Base-by-base conservation (phyloP, 2,888 invertebrate genomes). In the Dinocampus coccinellae region DNA sequence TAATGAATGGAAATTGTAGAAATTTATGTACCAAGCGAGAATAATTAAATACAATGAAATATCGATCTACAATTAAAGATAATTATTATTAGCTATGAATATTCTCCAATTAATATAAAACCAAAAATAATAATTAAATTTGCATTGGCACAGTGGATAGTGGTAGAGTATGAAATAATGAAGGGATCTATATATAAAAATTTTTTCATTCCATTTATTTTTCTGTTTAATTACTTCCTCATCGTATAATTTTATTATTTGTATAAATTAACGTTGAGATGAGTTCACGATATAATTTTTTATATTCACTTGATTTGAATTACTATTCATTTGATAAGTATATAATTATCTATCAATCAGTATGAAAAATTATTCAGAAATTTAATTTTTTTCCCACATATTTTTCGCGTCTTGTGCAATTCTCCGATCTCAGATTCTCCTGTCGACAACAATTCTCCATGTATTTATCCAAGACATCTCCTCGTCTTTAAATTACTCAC, bases 401-500 rank as follows among this genome's bases (percentile, higher is more conserved):
- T n/a, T n/a, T n/a, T n/a, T n/a, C n/a, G n/a, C n/a, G n/a, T n/a
- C n/a, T n/a, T n/a, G n/a, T n/a, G n/a, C n/a, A n/a, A n/a, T n/a
- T n/a, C n/a, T n/a, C n/a, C n/a, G n/a, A n/a, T n/a, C n/a, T n/a
- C n/a, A n/a, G n/a, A n/a, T n/a, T n/a, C n/a, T n/a, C n/a, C n/a
- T n/a, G n/a, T n/a, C n/a, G n/a, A n/a, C n/a, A n/a, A n/a, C n/a
- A n/a, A n/a, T n/a, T n/a, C n/a, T n/a, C n/a, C n/a, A n/a, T n/a
- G n/a, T n/a, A n/a, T n/a, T n/a, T n/a, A n/a, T n/a, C n/a, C n/a
- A n/a, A 22, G 68, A 60, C 63, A 66, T 42, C 39, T 53, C 62
- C 16, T 63, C 67, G 34, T 69, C 62, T 42, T 52, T 34, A 53
- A 58, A 47, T 55, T 68, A 73, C 73, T 73, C 74, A 63, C 69